Evolutionary conservation across 1,140 invertebrate species (phyloP), one percentile per base, ranked within the genome.

Genomic region (Penaeus vannamei): DNA sequence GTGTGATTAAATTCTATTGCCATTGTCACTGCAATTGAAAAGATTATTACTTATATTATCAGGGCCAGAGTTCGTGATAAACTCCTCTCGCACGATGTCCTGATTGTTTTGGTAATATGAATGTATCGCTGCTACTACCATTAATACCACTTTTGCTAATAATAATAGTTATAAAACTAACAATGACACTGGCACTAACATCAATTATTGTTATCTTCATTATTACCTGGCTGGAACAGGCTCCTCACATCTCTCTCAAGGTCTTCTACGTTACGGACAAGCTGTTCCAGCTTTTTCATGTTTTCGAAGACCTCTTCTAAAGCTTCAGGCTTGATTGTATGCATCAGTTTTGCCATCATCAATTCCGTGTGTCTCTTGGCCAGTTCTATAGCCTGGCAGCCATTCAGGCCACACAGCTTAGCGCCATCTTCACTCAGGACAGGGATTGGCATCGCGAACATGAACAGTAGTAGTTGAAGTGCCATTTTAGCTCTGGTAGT

Each of bases 261-360:
- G 42, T 90, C 85, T 42, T 90, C 85, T 5, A 91, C 90, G 32
- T 81, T 42, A n/a, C 83, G 66, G 69, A 90, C 76, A 8, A 91
- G 72, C 5, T 46, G 42, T 36, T 87, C 89, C 81, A 91, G 62
- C 60, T 88, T 90, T 32, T 83, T 84, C 90, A 91, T 91, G 36
- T 90, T 90, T 69, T 85, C 69, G 26, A 91, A 90, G 2, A 91
- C 90, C 36, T 90, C 88, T 60, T 91, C 90, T 26, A 91, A 61
- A 10, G 90, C 88, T 20, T 91, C 90, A 0, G 90, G 90, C 46
- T 91, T 91, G 62, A 91, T 91, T 7, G 85, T 91, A 20, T 82
- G 83, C 76, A 91, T 86, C 88, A 91, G 90, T 60, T 90, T 90
- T n/a, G 85, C 85, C 88, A 91, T 90, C 12, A 84, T 87, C 2